Conservation (phyloP, 2,888 invertebrate species). For the Entomobrya multifasciata region DNA sequence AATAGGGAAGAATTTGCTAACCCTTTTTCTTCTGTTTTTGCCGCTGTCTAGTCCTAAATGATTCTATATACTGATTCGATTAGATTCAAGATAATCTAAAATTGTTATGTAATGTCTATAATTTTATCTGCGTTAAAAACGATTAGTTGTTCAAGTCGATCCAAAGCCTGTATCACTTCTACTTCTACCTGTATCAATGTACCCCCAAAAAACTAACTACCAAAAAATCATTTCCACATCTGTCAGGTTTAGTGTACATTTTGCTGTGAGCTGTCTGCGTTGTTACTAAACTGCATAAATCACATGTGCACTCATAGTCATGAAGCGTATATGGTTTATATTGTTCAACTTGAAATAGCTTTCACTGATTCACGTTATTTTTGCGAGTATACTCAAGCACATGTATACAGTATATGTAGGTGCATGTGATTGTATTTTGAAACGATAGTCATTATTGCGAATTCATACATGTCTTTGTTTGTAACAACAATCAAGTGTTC, state of each 20-base stretch:
- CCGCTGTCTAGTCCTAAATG: too few species aligned
- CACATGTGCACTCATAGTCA: slow-evolving; percentile 6
- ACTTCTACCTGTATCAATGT: too few species aligned
- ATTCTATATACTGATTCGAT: too few species aligned
- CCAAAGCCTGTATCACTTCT: too few species aligned
- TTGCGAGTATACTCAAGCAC: background rate
- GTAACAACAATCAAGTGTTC: background rate
- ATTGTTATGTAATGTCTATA: too few species aligned
- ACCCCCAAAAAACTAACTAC: too few species aligned
- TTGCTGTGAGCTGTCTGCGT: background rate
- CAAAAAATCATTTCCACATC: too few species aligned
- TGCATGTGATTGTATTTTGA: background rate
- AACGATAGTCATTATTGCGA: background rate
- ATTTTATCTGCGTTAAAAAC: too few species aligned
- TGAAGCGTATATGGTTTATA: background rate
- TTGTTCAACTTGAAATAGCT: background rate
- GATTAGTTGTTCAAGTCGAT: too few species aligned
- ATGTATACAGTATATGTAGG: background rate
- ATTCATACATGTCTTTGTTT: background rate
- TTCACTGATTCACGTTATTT: slow-evolving; percentile 5
- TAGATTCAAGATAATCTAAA: too few species aligned
- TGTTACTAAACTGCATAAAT: slow-evolving; percentile 13
- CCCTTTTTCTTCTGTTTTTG: too few species aligned
- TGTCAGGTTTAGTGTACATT: background rate
- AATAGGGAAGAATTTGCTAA: too few species aligned